phyloP scores from a whole-genome alignment of 2,797 vertebrate species.

The Argya squamiceps region DNA sequence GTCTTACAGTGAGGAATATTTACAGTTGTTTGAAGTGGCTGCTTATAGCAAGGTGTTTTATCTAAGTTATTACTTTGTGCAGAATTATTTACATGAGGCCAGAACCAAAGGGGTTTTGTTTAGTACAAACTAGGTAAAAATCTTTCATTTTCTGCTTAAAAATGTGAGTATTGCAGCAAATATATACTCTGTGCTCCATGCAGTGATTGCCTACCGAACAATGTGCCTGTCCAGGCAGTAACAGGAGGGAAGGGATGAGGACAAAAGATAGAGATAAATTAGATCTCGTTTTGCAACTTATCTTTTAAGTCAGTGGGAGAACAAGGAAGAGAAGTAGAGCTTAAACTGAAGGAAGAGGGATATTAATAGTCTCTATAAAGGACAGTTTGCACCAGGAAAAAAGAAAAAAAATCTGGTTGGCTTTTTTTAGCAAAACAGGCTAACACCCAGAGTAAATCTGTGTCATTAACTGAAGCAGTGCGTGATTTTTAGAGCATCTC shows the following conservation, averaged over 20 bases:
- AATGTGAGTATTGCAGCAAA: background rate
- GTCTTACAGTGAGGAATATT: background rate
- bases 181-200: background rate
- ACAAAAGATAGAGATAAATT: background rate
- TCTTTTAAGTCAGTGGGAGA: slow-evolving; percentile 52
- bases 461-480: slow-evolving; percentile 57
- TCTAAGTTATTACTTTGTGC: slow-evolving; percentile 18
- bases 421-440: slow-evolving; percentile 53
- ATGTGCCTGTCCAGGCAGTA: background rate
- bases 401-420: slow-evolving; percentile 6
- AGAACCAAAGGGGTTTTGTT: background rate
- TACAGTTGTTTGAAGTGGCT: background rate
- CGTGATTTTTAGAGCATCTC: slow-evolving; percentile 17
- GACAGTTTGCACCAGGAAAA: slow-evolving; percentile 53
- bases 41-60: slow-evolving; percentile 16
- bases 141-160: background rate
- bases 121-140: background rate
- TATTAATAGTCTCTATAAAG: slow-evolving; percentile 61
- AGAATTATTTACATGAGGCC: slow-evolving; percentile 23
- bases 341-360: slow-evolving; percentile 40
- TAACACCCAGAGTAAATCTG: slow-evolving; percentile 60
- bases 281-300: slow-evolving; percentile 10
- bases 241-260: background rate
- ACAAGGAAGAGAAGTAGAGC: slow-evolving; percentile 37
- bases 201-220: background rate